phyloP scores from a whole-genome alignment of 2,888 invertebrate species.

The Aphidius colemani region DNA sequence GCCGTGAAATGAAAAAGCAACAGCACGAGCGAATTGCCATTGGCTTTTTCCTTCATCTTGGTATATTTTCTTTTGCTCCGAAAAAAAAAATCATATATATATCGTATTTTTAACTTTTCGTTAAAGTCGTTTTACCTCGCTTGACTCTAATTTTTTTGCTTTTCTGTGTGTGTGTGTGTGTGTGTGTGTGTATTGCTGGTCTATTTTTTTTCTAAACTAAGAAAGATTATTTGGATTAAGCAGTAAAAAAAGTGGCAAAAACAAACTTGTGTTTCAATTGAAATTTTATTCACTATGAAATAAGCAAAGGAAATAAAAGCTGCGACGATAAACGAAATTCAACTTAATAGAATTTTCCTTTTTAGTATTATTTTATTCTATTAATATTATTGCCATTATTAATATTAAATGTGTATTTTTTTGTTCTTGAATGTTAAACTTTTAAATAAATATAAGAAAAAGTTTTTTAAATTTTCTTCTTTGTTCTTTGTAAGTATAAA shows the following conservation, averaged over 20 bases:
- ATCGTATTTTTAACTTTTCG: too few species aligned
- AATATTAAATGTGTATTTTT: too few species aligned
- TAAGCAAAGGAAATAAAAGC: constrained; percentile 2
- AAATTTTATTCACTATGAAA: constrained; percentile 28
- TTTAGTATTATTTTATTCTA: too few species aligned
- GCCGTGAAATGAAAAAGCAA: constrained; percentile 32
- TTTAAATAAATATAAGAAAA: too few species aligned
- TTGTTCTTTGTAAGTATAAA: too few species aligned
- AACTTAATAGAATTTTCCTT: neutral
- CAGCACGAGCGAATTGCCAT: constrained; percentile 32
- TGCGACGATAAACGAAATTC: neutral
- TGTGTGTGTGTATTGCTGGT: too few species aligned
- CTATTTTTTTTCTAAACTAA: constrained; percentile 9
- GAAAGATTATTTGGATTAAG: constrained; percentile 27
- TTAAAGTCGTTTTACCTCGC: neutral
- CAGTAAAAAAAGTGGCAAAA: constrained; percentile 14
- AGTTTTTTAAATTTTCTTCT: too few species aligned
- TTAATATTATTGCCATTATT: too few species aligned
- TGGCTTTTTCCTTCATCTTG: constrained; percentile 20
- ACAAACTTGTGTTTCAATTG: constrained; percentile 28
- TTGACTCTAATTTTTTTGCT: neutral
- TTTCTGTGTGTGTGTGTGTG: neutral
- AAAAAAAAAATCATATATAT: too few species aligned
- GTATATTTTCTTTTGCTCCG: too few species aligned
- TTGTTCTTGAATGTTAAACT: too few species aligned